Evolutionary conservation across 2,797 vertebrate genomes (phyloP).

Genomic region (Microhierax caerulescens): DNA sequence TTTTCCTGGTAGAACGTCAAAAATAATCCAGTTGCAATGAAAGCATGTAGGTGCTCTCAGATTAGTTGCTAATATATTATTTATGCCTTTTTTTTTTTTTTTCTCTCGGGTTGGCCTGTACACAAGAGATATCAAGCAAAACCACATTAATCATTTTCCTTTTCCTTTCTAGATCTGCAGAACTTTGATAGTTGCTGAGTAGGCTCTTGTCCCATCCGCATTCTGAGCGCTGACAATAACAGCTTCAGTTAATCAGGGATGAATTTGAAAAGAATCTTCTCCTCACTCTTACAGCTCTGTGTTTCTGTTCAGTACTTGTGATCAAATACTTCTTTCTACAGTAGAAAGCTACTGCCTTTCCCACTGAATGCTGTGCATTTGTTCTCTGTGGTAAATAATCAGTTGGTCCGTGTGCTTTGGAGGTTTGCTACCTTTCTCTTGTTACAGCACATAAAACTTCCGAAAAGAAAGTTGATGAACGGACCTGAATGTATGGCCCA

Average conservation of each 20-base stretch:
- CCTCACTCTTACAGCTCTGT: background rate
- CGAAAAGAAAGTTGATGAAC: background rate
- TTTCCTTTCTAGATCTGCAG: background rate
- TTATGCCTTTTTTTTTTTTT: background rate
- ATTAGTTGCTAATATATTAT: background rate
- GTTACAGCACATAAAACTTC: background rate
- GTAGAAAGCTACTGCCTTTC: background rate
- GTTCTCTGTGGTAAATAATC: conserved; percentile 6
- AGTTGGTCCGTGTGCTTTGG: background rate
- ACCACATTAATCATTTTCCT: background rate
- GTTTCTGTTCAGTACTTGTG: background rate
- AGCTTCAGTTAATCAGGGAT: background rate
- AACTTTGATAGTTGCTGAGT: background rate
- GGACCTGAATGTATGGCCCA: background rate
- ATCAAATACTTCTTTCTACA: background rate
- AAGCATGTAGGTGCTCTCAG: background rate
- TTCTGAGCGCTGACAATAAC: background rate
- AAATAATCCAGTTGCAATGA: background rate
- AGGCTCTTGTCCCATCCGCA: background rate
- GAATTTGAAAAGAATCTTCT: background rate
- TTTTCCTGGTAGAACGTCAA: background rate
- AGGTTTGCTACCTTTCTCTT: background rate
- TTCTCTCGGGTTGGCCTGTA: background rate
- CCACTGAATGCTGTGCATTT: background rate
- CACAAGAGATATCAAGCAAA: background rate